Evolutionary conservation across 2,888 invertebrate genomes (phyloP).

Genomic region (Andrena praecox): DNA sequence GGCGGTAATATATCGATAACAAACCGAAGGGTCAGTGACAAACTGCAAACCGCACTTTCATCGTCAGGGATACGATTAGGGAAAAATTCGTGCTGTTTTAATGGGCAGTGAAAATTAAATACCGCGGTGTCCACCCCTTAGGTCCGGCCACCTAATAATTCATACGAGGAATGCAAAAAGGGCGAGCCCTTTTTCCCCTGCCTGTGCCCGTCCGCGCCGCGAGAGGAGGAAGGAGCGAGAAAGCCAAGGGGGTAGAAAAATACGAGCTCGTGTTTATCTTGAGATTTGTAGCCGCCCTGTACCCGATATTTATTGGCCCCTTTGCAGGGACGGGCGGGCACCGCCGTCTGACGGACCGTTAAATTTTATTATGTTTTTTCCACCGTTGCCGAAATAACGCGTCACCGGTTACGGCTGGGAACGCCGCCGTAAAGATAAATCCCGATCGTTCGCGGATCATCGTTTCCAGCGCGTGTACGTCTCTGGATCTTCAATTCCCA

Average conservation of each 20-base stretch:
- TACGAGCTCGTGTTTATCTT: slow-evolving; percentile 81
- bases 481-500: not conserved
- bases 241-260: slow-evolving; percentile 76
- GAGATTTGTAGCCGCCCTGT: slow-evolving; percentile 81
- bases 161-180: slow-evolving; percentile 81
- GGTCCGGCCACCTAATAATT: slow-evolving; percentile 78
- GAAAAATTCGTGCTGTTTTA: slow-evolving; percentile 75
- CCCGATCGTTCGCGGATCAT: slow-evolving; percentile 61
- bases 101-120: slow-evolving; percentile 79
- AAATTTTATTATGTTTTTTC: slow-evolving; percentile 80
- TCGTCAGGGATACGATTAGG: slow-evolving; percentile 75
- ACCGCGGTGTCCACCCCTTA: slow-evolving; percentile 79
- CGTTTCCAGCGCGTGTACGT: slow-evolving; percentile 36
- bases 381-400: slow-evolving; percentile 66
- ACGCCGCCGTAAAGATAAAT: slow-evolving; percentile 61
- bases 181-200: slow-evolving; percentile 68
- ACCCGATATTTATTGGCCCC: slow-evolving; percentile 80
- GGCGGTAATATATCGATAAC: slow-evolving; percentile 67
- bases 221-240: slow-evolving; percentile 64
- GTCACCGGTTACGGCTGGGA: slow-evolving; percentile 51
- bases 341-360: slow-evolving; percentile 79
- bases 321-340: slow-evolving; percentile 51
- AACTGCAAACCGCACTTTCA: slow-evolving; percentile 75
- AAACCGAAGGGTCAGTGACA: slow-evolving; percentile 73
- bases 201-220: slow-evolving; percentile 1